A percentile compares a stretch with the other conserved stretches of the same genome.
These are phyloP conservation scores for Meloidogyne exigua DNA, from an alignment of 1,140 invertebrate genomes.

Conservation along the genomic window DNA sequence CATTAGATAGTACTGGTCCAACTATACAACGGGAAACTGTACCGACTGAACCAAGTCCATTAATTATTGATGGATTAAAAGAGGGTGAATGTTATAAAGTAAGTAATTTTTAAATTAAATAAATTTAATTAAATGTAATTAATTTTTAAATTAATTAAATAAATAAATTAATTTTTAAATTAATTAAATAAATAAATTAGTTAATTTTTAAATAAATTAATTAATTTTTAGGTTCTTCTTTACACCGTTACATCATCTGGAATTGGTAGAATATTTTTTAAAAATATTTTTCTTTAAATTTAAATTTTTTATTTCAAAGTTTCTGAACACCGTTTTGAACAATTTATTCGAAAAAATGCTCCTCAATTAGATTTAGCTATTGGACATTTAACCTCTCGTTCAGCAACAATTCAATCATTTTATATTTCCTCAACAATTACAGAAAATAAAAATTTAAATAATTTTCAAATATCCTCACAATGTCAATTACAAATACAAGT, in stretches of 20 bases:
- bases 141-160: no score
- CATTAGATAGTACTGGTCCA: conserved; percentile 6
- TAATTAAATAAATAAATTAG: no score
- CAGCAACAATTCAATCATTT: conserved; percentile 37
- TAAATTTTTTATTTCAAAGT: conserved; percentile 35
- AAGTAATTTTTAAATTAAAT: neutral
- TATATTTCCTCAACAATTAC: neutral
- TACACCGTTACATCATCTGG: conserved; percentile 62
- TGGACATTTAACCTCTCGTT: conserved; percentile 43
- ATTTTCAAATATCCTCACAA: conserved; percentile 20
- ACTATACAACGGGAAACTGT: conserved; percentile 47
- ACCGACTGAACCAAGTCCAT: conserved; percentile 36
- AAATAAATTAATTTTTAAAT: no score
- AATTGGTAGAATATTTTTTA: conserved; percentile 26
- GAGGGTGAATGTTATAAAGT: conserved; percentile 59
- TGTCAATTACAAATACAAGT: conserved; percentile 37
- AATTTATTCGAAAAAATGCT: conserved; percentile 47
- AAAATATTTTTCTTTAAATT: no score
- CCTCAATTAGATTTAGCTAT: conserved; percentile 52
- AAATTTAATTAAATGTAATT: conserved; percentile 11
- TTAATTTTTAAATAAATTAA: neutral
- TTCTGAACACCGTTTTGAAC: conserved; percentile 52
- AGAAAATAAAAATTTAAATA: neutral
- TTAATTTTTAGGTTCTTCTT: conserved; percentile 45
- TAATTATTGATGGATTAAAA: conserved; percentile 44